Conservation (phyloP, 2,113 vertebrate genomes). For the Trogon surrucura region DNA sequence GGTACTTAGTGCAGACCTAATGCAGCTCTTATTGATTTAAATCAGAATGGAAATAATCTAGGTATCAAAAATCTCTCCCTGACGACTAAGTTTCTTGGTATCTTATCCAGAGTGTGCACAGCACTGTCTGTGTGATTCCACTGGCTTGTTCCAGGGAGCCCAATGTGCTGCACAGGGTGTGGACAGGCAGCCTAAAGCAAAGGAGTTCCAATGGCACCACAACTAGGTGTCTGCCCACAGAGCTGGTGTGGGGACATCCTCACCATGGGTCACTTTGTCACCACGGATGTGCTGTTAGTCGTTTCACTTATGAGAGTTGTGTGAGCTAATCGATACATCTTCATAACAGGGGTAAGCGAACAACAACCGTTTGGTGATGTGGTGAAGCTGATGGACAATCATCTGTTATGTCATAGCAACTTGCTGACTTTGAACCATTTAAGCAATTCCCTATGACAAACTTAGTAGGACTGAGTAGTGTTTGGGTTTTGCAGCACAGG, state of each 20-base stretch:
- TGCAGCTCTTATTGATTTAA: not conserved
- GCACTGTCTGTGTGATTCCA: not conserved
- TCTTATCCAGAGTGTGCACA: not conserved
- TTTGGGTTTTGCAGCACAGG: not conserved
- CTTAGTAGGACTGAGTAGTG: not conserved
- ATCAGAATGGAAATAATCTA: not conserved
- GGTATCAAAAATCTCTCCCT: not conserved
- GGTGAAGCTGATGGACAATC: not conserved
- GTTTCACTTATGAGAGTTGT: not conserved
- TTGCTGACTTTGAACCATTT: not conserved
- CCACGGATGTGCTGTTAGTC: not conserved
- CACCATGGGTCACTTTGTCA: accelerated
- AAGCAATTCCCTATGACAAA: not conserved
- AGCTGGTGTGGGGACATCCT: too few relatives aligned
- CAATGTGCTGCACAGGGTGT: too few relatives aligned
- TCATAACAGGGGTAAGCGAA: not conserved
- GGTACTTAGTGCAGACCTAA: not conserved
- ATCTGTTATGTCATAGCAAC: not conserved
- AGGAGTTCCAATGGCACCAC: not conserved
- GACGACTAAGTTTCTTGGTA: not conserved
- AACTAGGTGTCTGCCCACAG: not conserved
- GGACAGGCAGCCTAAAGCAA: not conserved
- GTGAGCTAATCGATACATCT: not conserved
- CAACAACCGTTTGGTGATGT: too few relatives aligned
- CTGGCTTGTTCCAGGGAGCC: not conserved